phyloP scores from a whole-genome alignment of 2,797 vertebrate species.

The Emys orbicularis region DNA sequence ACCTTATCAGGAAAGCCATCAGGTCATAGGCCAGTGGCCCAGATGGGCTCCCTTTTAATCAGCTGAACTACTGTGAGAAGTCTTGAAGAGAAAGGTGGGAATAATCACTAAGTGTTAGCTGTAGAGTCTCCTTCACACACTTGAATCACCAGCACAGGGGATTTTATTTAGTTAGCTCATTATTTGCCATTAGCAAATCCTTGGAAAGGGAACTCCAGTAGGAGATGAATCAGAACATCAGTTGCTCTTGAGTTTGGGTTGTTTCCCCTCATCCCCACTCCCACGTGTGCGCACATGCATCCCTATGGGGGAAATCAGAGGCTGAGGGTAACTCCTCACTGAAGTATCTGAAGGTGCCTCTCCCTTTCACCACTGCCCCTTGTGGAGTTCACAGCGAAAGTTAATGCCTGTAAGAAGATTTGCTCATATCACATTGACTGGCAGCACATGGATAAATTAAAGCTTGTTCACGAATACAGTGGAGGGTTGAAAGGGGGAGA shows the following conservation, averaged over 20 bases:
- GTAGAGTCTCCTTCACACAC: neutral
- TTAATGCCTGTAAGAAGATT: neutral
- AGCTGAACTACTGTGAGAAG: neutral
- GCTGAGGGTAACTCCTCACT: neutral
- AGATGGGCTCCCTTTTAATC: neutral
- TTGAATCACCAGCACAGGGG: neutral
- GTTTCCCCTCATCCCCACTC: neutral
- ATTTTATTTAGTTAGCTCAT: conserved; percentile 9
- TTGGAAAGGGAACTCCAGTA: conserved; percentile 14
- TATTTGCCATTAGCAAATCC: conserved; percentile 29
- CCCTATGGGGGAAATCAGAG: neutral
- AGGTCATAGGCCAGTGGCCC: neutral
- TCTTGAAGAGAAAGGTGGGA: neutral
- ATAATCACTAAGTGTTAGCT: neutral
- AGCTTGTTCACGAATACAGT: neutral
- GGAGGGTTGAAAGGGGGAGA: neutral
- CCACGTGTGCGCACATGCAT: fast-evolving
- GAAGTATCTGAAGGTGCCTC: neutral
- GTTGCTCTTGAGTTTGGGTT: neutral
- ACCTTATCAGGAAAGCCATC: neutral
- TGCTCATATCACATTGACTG: neutral
- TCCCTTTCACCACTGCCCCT: neutral
- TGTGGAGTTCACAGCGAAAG: neutral
- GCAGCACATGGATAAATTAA: neutral
- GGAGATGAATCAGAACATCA: conserved; percentile 9